Percentiles rank a stretch among this genome's conserved stretches.
phyloP scores from a whole-genome alignment of 2,888 invertebrate genomes.

The Prosapia bicincta region DNA sequence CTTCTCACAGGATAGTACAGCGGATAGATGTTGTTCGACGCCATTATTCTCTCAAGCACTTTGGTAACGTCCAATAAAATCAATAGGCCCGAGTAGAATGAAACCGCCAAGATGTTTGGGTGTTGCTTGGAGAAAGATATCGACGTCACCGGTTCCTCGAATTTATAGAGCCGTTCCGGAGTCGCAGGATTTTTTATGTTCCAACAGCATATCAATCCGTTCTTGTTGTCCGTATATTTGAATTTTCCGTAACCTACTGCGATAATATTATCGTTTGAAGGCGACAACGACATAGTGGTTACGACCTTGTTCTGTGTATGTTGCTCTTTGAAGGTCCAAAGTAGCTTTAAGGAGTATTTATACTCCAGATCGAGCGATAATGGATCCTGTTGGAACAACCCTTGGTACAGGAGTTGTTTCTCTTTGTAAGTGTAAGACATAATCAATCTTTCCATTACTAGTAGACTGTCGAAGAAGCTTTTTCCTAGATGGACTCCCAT shows the following conservation, averaged over 20 bases:
- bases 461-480: slow-evolving; percentile 58
- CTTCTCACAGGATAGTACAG: slow-evolving; percentile 64
- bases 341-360: slow-evolving; percentile 59
- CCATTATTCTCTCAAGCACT: slow-evolving; percentile 52
- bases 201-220: slow-evolving; percentile 71
- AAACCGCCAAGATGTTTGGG: slow-evolving; percentile 71
- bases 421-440: slow-evolving; percentile 38
- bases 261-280: slow-evolving; percentile 63
- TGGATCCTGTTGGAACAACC: slow-evolving; percentile 59
- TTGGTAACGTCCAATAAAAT: slow-evolving; percentile 67
- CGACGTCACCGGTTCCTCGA: slow-evolving; percentile 61
- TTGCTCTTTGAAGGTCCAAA: slow-evolving; percentile 63
- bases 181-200: slow-evolving; percentile 69
- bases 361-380: slow-evolving; percentile 61
- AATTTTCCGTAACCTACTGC: slow-evolving; percentile 73
- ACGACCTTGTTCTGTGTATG: slow-evolving; percentile 55
- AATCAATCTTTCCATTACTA: slow-evolving; percentile 67
- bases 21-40: slow-evolving; percentile 44
- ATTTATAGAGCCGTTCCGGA: slow-evolving; percentile 66
- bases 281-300: slow-evolving; percentile 62
- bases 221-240: slow-evolving; percentile 53
- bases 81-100: slow-evolving; percentile 69
- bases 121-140: slow-evolving; percentile 64
- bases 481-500: background rate
- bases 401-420: slow-evolving; percentile 64